Evolutionary conservation across 2,113 vertebrate genomes (phyloP).

Genomic region (Toxotes chatareus): DNA sequence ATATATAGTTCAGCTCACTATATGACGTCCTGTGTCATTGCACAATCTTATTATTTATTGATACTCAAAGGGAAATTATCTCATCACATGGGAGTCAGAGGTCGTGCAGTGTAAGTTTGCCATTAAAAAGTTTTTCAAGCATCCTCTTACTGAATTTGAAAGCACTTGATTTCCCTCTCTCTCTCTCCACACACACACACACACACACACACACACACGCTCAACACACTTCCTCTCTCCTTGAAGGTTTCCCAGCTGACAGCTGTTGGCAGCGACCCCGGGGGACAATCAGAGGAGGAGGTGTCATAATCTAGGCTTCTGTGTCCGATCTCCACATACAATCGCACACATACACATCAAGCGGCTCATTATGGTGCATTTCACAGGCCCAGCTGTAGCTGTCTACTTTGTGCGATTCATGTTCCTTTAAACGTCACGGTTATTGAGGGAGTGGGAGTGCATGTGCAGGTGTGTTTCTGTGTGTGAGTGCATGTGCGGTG

Average conservation of each 20-base stretch:
- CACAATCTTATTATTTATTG: slow-evolving; percentile 10
- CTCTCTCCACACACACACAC: not conserved
- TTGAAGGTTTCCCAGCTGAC: slow-evolving; percentile 52
- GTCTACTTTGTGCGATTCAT: slow-evolving; percentile 11
- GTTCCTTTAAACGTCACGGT: slow-evolving; percentile 16
- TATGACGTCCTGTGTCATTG: not conserved
- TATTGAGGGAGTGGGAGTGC: not conserved
- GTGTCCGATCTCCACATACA: slow-evolving; percentile 38
- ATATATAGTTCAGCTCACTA: not conserved
- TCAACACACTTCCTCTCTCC: slow-evolving; percentile 9
- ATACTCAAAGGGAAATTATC: not conserved
- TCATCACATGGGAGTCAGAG: slow-evolving; percentile 3
- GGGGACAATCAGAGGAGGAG: slow-evolving; percentile 48
- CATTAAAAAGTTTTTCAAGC: slow-evolving; percentile 10
- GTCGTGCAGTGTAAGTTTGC: not conserved
- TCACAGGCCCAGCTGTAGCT: slow-evolving; percentile 42
- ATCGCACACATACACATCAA: slow-evolving; percentile 16
- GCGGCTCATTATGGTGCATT: slow-evolving; percentile 23
- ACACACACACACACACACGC: not conserved
- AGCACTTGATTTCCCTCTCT: slow-evolving; percentile 21
- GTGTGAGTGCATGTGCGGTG: not conserved
- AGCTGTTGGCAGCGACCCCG: slow-evolving; percentile 48
- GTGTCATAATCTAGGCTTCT: slow-evolving; percentile 42
- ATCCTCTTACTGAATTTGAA: slow-evolving; percentile 5
- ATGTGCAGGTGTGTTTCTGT: not conserved